Evolutionary conservation across 1,140 invertebrate genomes (phyloP).

Genomic region (Sarcophaga bullata): DNA sequence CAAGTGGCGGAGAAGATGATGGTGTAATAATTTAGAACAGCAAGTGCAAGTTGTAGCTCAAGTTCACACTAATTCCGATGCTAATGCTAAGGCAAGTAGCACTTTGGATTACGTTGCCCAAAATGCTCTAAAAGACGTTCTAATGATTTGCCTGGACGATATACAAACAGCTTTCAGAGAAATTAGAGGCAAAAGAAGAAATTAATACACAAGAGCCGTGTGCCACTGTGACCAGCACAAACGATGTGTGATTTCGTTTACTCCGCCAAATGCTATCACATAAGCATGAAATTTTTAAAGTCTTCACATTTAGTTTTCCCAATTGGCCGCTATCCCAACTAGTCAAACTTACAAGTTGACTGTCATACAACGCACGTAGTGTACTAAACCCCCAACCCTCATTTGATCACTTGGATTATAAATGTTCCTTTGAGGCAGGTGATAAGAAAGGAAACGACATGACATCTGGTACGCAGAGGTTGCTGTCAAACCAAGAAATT

Average conservation of each 20-base stretch:
- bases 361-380: no score
- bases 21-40: neutral
- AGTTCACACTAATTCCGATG: slow-evolving; percentile 46
- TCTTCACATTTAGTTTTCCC: neutral
- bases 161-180: neutral
- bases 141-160: neutral
- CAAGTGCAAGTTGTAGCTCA: slow-evolving; percentile 51
- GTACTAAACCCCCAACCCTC: no score
- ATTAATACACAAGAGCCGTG: neutral
- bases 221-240: neutral
- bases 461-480: no score
- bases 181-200: neutral
- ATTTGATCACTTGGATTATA: no score
- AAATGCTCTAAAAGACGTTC: slow-evolving; percentile 5
- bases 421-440: no score
- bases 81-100: neutral
- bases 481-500: no score
- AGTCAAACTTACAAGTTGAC: no score
- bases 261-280: slow-evolving; percentile 11
- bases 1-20: neutral
- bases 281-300: slow-evolving; percentile 27
- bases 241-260: slow-evolving; percentile 37
- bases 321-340: no score
- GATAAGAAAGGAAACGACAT: no score
- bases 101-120: neutral